Evolutionary conservation across 2,888 invertebrate species (phyloP).

Genomic region (Andricus curvator): DNA sequence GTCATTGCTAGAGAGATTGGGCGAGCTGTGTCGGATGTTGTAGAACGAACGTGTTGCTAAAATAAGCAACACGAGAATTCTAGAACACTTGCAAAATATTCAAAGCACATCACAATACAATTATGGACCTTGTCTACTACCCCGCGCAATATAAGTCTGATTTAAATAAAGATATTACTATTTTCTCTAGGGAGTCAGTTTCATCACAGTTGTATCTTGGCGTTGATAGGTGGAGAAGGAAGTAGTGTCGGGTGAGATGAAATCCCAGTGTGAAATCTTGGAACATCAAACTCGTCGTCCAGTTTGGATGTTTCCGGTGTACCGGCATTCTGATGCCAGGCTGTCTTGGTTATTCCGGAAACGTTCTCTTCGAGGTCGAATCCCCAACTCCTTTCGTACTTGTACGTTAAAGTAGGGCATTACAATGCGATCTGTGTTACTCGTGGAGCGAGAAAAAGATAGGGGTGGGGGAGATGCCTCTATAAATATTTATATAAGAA

Average conservation of each 20-base stretch:
- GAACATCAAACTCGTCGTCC: conserved; percentile 24
- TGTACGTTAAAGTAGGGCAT: conserved; percentile 62
- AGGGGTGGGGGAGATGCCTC: conserved; percentile 43
- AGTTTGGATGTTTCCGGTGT: conserved; percentile 25
- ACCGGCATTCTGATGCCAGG: conserved; percentile 28
- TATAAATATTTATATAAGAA: conserved; percentile 64
- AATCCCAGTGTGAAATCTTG: conserved; percentile 36
- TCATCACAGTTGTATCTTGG: conserved; percentile 13
- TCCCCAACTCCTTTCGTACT: conserved; percentile 39
- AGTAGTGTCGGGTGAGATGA: conserved; percentile 7
- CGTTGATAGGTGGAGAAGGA: conserved; percentile 11
- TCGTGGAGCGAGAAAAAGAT: conserved; percentile 48
- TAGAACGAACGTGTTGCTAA: no score
- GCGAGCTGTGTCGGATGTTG: no score
- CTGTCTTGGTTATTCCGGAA: conserved; percentile 53
- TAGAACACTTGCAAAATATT: not conserved
- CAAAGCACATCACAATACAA: not conserved
- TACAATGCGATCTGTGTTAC: conserved; percentile 68
- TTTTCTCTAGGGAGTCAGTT: not conserved
- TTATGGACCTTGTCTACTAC: not conserved
- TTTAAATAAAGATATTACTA: not conserved
- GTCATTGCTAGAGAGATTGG: no score
- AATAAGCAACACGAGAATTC: not conserved
- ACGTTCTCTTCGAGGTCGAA: conserved; percentile 53
- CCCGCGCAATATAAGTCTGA: not conserved